Conservation (phyloP, 2,797 vertebrate species). For the Alfaro cultratus region DNA sequence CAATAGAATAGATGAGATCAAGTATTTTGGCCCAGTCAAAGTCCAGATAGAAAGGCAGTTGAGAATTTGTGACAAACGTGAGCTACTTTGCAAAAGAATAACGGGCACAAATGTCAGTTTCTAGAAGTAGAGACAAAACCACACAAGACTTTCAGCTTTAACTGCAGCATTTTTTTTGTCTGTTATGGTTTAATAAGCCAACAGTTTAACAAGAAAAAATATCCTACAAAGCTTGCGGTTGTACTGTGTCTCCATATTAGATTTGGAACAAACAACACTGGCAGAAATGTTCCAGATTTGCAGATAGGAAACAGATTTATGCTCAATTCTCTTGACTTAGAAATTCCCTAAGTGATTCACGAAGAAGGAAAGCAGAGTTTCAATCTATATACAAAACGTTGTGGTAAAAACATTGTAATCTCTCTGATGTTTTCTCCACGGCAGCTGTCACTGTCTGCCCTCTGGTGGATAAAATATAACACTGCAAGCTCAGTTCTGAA, state of each 20-base stretch:
- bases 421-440: background rate
- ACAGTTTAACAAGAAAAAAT: background rate
- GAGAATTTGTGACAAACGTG: background rate
- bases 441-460: constrained; percentile 66
- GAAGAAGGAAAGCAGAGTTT: background rate
- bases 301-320: background rate
- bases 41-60: background rate
- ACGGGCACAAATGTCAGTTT: background rate
- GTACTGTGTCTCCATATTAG: background rate
- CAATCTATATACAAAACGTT: background rate
- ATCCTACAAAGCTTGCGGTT: background rate
- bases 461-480: constrained; percentile 55
- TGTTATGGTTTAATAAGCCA: background rate
- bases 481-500: constrained; percentile 26
- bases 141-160: background rate
- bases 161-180: background rate
- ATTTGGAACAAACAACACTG: background rate
- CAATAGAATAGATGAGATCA: background rate
- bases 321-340: background rate
- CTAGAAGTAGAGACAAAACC: background rate
- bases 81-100: background rate
- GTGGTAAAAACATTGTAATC: background rate
- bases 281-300: background rate
- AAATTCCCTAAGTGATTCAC: background rate
- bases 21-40: background rate